Evolutionary conservation across 1,140 invertebrate genomes (phyloP).

Genomic region (Brachionus plicatilis): DNA sequence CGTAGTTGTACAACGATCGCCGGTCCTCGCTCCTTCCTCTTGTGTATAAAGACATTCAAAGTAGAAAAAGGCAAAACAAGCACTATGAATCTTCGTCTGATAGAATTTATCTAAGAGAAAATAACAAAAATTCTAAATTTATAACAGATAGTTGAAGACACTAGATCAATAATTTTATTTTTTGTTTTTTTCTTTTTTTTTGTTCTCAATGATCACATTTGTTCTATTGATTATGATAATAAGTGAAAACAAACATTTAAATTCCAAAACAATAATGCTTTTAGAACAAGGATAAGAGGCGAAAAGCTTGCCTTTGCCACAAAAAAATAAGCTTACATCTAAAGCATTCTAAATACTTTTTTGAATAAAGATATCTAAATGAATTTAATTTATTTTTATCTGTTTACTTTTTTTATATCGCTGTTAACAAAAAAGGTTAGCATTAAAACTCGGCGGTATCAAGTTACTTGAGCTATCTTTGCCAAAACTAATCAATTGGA

Average conservation of each 20-base stretch:
- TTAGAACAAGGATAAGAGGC: background rate
- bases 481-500: background rate
- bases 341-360: background rate
- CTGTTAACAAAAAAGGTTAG: constrained; percentile 16
- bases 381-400: constrained; percentile 15
- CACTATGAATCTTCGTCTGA: background rate
- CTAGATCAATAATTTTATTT: background rate
- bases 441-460: background rate
- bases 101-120: background rate
- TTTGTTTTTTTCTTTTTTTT: background rate
- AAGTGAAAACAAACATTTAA: constrained; percentile 2
- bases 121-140: background rate
- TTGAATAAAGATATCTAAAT: background rate
- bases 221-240: constrained; percentile 30
- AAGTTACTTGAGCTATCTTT: background rate
- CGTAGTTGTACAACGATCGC: constrained; percentile 1
- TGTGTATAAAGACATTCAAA: constrained; percentile 12
- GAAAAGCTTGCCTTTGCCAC: background rate
- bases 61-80: background rate
- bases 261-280: constrained; percentile 5
- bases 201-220: background rate
- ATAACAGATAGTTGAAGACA: background rate
- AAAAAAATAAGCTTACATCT: constrained; percentile 14
- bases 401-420: constrained; percentile 5
- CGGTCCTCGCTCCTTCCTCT: constrained; percentile 10